Percentiles rank a stretch among this genome's conserved stretches.
Evolutionary conservation across 2,888 invertebrate genomes (phyloP).

Genomic region (Amphipoea oculea): DNA sequence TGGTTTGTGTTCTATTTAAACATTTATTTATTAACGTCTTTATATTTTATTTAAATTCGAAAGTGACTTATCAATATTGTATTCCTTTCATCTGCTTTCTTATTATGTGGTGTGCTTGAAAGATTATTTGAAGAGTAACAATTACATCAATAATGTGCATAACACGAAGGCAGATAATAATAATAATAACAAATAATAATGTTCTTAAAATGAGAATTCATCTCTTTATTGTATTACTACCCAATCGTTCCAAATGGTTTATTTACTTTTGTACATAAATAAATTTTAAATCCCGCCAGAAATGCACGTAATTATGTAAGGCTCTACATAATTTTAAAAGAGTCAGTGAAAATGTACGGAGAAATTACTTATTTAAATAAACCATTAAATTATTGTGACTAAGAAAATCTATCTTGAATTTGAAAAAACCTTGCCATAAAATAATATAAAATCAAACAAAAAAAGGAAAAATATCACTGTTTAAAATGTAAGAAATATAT

Average conservation of each 20-base stretch:
- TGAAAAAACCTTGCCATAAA: slow-evolving; percentile 46
- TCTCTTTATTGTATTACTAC: slow-evolving; percentile 12
- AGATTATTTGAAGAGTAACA: neutral
- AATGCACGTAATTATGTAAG: slow-evolving; percentile 14
- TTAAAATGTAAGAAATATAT: slow-evolving; percentile 56
- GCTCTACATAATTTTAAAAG: slow-evolving; percentile 1
- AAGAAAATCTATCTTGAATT: slow-evolving; percentile 20
- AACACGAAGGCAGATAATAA: slow-evolving; percentile 34
- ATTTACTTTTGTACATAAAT: slow-evolving; percentile 40
- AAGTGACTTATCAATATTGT: slow-evolving; percentile 40
- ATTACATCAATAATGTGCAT: neutral
- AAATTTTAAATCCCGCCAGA: neutral
- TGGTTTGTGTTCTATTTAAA: slow-evolving; percentile 27
- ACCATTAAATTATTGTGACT: slow-evolving; percentile 25
- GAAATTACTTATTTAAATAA: slow-evolving; percentile 27
- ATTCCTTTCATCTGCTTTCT: slow-evolving; percentile 42
- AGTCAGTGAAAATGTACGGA: neutral
- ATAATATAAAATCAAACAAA: slow-evolving; percentile 36
- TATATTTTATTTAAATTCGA: slow-evolving; percentile 35
- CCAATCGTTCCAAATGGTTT: slow-evolving; percentile 37
- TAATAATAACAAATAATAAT: slow-evolving; percentile 8
- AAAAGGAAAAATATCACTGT: slow-evolving; percentile 49
- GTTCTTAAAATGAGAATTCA: slow-evolving; percentile 29
- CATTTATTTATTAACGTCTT: slow-evolving; percentile 16
- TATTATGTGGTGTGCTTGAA: slow-evolving; percentile 19